Base-by-base conservation (phyloP, 2,888 invertebrate species). In the Xestia c-nigrum region DNA sequence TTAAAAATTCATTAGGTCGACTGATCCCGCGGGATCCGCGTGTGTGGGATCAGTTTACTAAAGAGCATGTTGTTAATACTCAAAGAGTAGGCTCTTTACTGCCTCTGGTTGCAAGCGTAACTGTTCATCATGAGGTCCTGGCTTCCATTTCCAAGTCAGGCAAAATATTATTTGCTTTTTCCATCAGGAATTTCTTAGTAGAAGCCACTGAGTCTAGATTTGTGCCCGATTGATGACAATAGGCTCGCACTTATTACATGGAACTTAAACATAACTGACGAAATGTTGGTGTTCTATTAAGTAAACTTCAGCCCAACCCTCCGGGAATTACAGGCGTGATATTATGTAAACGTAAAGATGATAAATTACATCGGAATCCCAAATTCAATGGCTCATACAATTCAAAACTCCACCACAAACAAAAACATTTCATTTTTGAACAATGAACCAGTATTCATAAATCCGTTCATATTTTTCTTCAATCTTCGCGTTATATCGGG, bases 401-500 rank as follows among this genome's bases (percentile, higher is more conserved):
- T 43, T 24, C 16, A 31, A 40, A 50, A 50, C 0, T 24, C 12
- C 31, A 3, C n/a, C 6, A 38, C 46, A 57, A 46, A 31, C 12
- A 21, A 61, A 31, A 59, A 31, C 16, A 47, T n/a, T n/a, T n/a
- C 0, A 59, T 52, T 43, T 55, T 47, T n/a, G 21, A 21, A 57
- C n/a, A 46, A 69, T 52, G 21, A 72, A 66, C 55, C 50, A 59
- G 2, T 72, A 46, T 72, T 74, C 21, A 43, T 38, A 72, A 63
- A 67, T 5, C 5, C 38, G 6, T 74, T 52, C 21, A 55, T 82
- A 74, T 83, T 83, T 72, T 70, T 63, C 69, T 74, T 74, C 72
- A 59, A 85, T 82, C 12, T 46, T 38, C 19, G 7, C 40, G 24
- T 38, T 31, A 5, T 43, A 67, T 67, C 47, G 38, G 16, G 52